Conservation (phyloP, 2,797 vertebrate genomes). For the Danio tinwini region DNA sequence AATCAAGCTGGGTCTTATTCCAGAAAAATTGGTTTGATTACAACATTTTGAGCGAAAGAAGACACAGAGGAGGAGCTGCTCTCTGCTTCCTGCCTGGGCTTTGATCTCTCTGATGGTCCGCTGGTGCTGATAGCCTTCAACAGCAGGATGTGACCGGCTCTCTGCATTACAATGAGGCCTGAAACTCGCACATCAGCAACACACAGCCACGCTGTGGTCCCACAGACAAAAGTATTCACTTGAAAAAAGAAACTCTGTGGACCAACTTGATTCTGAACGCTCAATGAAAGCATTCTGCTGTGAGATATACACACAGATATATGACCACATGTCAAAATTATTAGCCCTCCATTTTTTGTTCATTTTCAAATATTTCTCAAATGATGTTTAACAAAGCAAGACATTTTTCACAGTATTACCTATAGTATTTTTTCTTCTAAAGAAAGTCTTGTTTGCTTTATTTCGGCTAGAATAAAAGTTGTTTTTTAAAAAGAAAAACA, state of each 20-base stretch:
- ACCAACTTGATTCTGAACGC: too few species aligned
- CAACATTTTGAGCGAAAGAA: slow-evolving; percentile 10
- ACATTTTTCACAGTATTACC: too few species aligned
- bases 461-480: too few species aligned
- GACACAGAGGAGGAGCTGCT: slow-evolving; percentile 24
- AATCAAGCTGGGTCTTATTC: slow-evolving; percentile 1
- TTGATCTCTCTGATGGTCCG: slow-evolving; percentile 47
- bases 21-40: slow-evolving; percentile 35
- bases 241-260: not conserved
- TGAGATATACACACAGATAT: too few species aligned
- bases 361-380: too few species aligned
- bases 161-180: slow-evolving; percentile 31
- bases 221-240: not conserved
- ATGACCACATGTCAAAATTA: too few species aligned
- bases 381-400: too few species aligned
- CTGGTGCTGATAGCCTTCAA: slow-evolving; percentile 31
- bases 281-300: too few species aligned
- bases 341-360: too few species aligned
- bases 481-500: too few species aligned
- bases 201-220: not conserved
- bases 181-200: slow-evolving; percentile 27
- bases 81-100: slow-evolving; percentile 40
- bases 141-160: slow-evolving; percentile 39
- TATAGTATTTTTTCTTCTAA: too few species aligned
- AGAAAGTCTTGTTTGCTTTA: too few species aligned